Percentiles rank a stretch among this genome's conserved stretches.
Conservation (phyloP, 2,113 vertebrate species). For the Nanorana parkeri region DNA sequence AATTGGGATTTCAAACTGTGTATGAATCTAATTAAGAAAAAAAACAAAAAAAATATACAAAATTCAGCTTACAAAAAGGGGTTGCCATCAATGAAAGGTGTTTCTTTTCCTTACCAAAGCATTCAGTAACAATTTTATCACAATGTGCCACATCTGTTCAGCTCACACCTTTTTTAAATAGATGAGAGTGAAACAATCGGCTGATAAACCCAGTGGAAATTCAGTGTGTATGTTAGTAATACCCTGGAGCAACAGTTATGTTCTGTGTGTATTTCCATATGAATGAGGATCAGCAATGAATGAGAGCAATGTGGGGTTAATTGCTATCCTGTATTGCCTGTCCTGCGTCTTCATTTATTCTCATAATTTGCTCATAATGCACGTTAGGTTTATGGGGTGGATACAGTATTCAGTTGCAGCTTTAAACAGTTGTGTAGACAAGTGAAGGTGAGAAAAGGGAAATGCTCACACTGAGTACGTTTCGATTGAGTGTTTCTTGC, state of each 20-base stretch:
- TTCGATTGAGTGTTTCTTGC: background rate
- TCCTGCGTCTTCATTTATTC: conserved; percentile 6
- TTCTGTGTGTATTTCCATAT: conserved; percentile 46
- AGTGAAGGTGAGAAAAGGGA: conserved; percentile 40
- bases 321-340: conserved; percentile 23
- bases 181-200: conserved; percentile 10
- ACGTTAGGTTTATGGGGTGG: background rate
- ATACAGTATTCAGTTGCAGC: conserved; percentile 30
- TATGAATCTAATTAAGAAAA: too few relatives aligned
- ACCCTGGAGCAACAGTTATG: conserved; percentile 44
- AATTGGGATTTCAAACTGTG: background rate
- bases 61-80: background rate
- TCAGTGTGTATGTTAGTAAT: conserved; percentile 42
- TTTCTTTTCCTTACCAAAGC: background rate
- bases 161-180: conserved; percentile 38
- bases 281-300: conserved; percentile 33
- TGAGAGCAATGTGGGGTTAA: conserved; percentile 28
- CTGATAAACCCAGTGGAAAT: conserved; percentile 34
- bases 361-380: conserved; percentile 38
- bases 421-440: conserved; percentile 17
- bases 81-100: conserved; percentile 4
- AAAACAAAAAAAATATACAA: background rate
- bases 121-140: conserved; percentile 11
- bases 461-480: background rate
- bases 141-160: conserved; percentile 29